A percentile compares a stretch with the other conserved stretches of the same genome.
phyloP scores from a whole-genome alignment of 2,797 vertebrate species.

The Ciconia nigra region DNA sequence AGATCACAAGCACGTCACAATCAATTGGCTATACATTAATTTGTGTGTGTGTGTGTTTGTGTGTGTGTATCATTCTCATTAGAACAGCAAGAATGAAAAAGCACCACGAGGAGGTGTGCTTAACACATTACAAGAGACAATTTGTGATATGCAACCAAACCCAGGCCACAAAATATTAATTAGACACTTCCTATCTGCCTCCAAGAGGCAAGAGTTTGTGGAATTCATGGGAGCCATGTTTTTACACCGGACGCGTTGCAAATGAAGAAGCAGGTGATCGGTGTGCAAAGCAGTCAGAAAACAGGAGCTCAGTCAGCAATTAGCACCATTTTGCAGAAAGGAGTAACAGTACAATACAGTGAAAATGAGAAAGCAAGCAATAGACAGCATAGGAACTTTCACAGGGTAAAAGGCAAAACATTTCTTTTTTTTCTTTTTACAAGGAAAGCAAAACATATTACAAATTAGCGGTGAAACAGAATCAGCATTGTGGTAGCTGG shows the following conservation, averaged over 20 bases:
- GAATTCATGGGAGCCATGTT: not conserved
- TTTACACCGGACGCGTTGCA: not conserved
- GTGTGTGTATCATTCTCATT: conserved; percentile 67
- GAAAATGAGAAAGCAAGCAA: conserved; percentile 10
- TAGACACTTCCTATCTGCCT: conserved; percentile 76
- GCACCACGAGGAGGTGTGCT: conserved; percentile 78
- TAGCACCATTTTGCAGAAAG: conserved; percentile 49
- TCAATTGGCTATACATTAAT: conserved; percentile 86
- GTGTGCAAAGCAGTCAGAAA: conserved; percentile 45
- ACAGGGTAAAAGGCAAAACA: conserved; percentile 30
- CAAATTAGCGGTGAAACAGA: not conserved
- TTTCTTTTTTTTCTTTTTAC: not conserved
- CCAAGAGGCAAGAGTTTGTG: conserved; percentile 29
- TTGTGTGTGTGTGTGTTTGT: conserved; percentile 1
- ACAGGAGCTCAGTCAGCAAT: conserved; percentile 6
- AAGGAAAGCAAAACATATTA: conserved; percentile 40
- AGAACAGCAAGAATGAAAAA: conserved; percentile 81
- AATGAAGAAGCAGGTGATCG: conserved; percentile 27
- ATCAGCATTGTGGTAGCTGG: conserved; percentile 17
- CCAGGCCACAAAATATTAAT: conserved; percentile 89
- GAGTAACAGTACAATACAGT: conserved; percentile 21
- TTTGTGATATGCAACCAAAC: conserved; percentile 76
- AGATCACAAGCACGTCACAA: conserved; percentile 95
- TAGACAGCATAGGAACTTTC: conserved; percentile 26
- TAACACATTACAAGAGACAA: conserved; percentile 76